Percentiles rank a stretch among this genome's conserved stretches.
Conservation (phyloP, 2,113 vertebrate genomes). For the Lontra canadensis region DNA sequence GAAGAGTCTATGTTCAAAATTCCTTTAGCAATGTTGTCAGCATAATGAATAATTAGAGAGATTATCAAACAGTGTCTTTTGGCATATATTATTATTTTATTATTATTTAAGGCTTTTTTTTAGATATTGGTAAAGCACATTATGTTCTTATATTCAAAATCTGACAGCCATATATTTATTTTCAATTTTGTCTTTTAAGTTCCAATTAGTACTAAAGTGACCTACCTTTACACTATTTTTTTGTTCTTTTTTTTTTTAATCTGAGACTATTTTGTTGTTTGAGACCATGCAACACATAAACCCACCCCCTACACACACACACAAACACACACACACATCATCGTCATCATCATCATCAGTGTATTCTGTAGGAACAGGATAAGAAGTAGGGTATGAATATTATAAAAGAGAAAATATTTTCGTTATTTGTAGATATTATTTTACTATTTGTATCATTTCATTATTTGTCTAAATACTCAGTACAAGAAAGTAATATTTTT, state of each 20-base stretch:
- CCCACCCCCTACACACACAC: background rate
- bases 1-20: background rate
- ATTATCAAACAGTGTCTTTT: background rate
- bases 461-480: background rate
- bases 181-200: background rate
- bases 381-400: background rate
- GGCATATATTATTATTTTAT: background rate
- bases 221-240: background rate
- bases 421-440: background rate
- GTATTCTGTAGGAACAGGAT: background rate
- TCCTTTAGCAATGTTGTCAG: background rate
- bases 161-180: background rate
- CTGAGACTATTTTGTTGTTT: background rate
- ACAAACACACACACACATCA: background rate
- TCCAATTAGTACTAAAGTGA: background rate
- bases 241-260: slow-evolving; percentile 12
- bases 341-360: background rate
- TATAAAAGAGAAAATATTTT: background rate
- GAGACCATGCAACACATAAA: background rate
- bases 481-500: background rate
- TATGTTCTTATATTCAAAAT: background rate
- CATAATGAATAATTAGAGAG: background rate
- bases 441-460: background rate
- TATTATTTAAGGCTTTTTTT: background rate
- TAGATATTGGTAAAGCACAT: background rate